A percentile compares a stretch with the other conserved stretches of the same genome.
These are phyloP conservation scores for Tethya wilhelma DNA, from an alignment of 37 sponge, comb jelly and placozoan genomes.

Conservation along the genomic window DNA sequence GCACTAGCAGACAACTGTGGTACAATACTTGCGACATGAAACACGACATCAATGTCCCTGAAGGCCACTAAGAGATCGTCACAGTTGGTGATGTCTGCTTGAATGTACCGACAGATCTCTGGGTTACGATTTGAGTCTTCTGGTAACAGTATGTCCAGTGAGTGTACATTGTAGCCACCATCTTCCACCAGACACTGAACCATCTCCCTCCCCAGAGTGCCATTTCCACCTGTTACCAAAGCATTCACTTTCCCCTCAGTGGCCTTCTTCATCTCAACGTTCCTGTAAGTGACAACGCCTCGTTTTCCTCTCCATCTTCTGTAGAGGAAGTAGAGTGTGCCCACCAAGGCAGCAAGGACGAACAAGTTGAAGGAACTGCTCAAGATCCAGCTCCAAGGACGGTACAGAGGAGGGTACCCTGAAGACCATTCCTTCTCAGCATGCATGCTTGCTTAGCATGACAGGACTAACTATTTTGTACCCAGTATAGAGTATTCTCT, in stretches of 20 bases:
- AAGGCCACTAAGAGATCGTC: slow-evolving; percentile 41
- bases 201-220: slow-evolving; percentile 32
- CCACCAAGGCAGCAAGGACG: slow-evolving; percentile 31
- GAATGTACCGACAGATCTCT: slow-evolving; percentile 51
- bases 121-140: slow-evolving; percentile 22
- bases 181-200: slow-evolving; percentile 34
- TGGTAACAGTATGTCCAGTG: slow-evolving; percentile 51
- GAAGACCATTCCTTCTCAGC: neutral
- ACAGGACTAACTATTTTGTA: slow-evolving; percentile 74
- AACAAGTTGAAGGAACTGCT: slow-evolving; percentile 60
- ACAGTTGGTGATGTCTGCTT: slow-evolving; percentile 28
- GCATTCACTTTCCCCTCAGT: slow-evolving; percentile 10
- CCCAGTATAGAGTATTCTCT: too few relatives aligned
- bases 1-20: neutral
- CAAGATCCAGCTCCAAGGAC: slow-evolving; percentile 83
- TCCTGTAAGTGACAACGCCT: slow-evolving; percentile 8
- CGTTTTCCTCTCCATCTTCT: neutral
- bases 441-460: slow-evolving; percentile 21
- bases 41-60: slow-evolving; percentile 39
- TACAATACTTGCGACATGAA: slow-evolving; percentile 42
- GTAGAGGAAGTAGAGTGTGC: slow-evolving; percentile 25
- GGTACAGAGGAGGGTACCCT: slow-evolving; percentile 66
- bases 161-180: slow-evolving; percentile 58
- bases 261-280: neutral
- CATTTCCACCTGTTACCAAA: slow-evolving; percentile 61